phyloP scores from a whole-genome alignment of 2,113 vertebrate species.

The Cochlearius cochlearius region DNA sequence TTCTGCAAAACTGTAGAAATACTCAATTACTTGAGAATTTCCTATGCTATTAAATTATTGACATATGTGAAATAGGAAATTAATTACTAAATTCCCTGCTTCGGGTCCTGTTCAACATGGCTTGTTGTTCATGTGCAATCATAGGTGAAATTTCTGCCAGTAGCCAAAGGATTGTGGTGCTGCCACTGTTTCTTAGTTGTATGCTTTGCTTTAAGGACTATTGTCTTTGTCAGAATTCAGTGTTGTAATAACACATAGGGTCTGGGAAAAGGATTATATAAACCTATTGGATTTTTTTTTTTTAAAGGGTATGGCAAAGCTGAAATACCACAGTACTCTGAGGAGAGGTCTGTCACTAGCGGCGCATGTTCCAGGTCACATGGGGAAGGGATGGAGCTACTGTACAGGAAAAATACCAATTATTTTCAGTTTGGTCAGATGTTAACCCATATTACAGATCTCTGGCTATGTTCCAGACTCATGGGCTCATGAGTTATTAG shows the following conservation, averaged over 20 bases:
- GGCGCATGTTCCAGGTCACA: not conserved
- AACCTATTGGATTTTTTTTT: not conserved
- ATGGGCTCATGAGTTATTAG: not conserved
- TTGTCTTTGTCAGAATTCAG: not conserved
- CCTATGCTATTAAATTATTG: not conserved
- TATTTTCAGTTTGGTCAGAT: constrained; percentile 24
- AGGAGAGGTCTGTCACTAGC: not conserved
- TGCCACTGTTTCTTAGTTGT: not conserved
- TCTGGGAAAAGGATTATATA: not conserved
- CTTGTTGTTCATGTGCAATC: not conserved
- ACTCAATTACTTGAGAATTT: not conserved
- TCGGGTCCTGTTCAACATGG: not conserved
- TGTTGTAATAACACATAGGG: not conserved
- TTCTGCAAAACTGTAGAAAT: not conserved
- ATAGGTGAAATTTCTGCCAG: not conserved
- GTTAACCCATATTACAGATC: constrained; percentile 1
- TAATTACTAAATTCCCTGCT: not conserved
- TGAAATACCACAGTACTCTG: not conserved
- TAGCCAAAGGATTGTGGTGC: not conserved
- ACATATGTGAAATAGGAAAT: not conserved
- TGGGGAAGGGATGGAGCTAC: not conserved
- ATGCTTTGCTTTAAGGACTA: not conserved
- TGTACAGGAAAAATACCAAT: not conserved
- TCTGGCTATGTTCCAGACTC: not conserved
- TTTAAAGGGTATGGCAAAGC: not conserved